phyloP scores from a whole-genome alignment of 2,888 invertebrate species.

The Lamellibrachia satsuma region DNA sequence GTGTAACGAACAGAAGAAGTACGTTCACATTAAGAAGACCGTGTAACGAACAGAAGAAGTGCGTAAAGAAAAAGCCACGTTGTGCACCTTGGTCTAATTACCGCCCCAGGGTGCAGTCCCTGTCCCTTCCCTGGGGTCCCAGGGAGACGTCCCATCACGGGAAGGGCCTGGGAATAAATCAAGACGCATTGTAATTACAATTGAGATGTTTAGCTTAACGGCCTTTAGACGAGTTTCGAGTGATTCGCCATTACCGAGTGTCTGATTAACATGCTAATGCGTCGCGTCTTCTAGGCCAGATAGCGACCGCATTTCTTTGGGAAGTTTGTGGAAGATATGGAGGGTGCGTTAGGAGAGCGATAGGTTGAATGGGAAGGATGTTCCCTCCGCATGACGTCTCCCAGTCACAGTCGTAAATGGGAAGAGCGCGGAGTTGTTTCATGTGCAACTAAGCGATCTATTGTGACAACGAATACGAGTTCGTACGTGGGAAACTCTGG shows the following conservation, averaged over 20 bases:
- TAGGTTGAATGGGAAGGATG: slow-evolving; percentile 5
- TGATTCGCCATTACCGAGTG: neutral
- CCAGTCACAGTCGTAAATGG: neutral
- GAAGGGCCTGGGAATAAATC: neutral
- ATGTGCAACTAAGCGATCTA: neutral
- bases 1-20: neutral
- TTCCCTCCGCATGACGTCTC: neutral
- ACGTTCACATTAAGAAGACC: no score
- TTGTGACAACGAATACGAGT: neutral
- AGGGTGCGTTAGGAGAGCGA: neutral
- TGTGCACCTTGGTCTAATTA: neutral
- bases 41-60: neutral
- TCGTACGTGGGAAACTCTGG: neutral
- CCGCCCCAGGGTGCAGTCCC: neutral
- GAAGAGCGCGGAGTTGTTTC: neutral
- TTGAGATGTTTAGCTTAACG: slow-evolving; percentile 6
- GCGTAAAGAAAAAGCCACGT: neutral
- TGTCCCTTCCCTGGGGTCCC: neutral
- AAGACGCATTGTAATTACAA: neutral
- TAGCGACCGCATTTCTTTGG: neutral
- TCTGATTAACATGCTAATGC: neutral
- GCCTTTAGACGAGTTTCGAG: slow-evolving; percentile 13
- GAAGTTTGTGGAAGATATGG: neutral
- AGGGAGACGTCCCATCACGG: neutral
- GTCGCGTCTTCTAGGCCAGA: neutral